Evolutionary conservation across 2,113 vertebrate genomes (phyloP).

Genomic region (Hassar affinis): DNA sequence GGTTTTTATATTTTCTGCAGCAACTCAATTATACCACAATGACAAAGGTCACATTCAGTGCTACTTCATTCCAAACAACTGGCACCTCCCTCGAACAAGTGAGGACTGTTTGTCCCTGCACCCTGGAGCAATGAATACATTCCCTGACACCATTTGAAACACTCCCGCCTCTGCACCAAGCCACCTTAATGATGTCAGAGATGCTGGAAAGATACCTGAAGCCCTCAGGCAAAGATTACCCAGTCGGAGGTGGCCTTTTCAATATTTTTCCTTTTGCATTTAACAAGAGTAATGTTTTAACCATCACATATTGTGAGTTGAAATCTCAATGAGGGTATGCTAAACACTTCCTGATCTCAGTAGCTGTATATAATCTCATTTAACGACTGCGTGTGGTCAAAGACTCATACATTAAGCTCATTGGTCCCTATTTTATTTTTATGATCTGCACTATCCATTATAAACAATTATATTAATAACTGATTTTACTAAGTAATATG

Average conservation of each 20-base stretch:
- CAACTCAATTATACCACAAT: slow-evolving; percentile 44
- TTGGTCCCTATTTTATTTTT: neutral
- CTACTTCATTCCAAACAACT: slow-evolving; percentile 39
- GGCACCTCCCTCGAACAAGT: slow-evolving; percentile 37
- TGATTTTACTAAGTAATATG: neutral
- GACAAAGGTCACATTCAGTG: slow-evolving; percentile 37
- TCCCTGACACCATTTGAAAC: slow-evolving; percentile 36
- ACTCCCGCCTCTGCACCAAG: slow-evolving; percentile 26
- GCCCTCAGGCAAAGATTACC: slow-evolving; percentile 45
- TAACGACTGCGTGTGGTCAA: neutral
- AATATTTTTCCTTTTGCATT: slow-evolving; percentile 18
- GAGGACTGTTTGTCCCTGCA: slow-evolving; percentile 39
- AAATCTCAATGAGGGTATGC: slow-evolving; percentile 25
- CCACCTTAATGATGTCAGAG: slow-evolving; percentile 36
- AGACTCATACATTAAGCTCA: neutral
- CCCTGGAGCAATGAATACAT: slow-evolving; percentile 43
- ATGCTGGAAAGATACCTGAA: slow-evolving; percentile 44
- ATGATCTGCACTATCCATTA: neutral
- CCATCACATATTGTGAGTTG: slow-evolving; percentile 30
- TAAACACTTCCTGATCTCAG: slow-evolving; percentile 23
- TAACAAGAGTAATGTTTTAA: slow-evolving; percentile 35
- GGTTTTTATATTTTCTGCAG: slow-evolving; percentile 41
- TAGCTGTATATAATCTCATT: slow-evolving; percentile 13
- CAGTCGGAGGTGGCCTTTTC: slow-evolving; percentile 26
- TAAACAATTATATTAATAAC: neutral